Percentiles rank a stretch among this genome's conserved stretches.
These are phyloP conservation scores for Galaxias olidus DNA, from an alignment of 2,797 vertebrate species.

Conservation along the genomic window DNA sequence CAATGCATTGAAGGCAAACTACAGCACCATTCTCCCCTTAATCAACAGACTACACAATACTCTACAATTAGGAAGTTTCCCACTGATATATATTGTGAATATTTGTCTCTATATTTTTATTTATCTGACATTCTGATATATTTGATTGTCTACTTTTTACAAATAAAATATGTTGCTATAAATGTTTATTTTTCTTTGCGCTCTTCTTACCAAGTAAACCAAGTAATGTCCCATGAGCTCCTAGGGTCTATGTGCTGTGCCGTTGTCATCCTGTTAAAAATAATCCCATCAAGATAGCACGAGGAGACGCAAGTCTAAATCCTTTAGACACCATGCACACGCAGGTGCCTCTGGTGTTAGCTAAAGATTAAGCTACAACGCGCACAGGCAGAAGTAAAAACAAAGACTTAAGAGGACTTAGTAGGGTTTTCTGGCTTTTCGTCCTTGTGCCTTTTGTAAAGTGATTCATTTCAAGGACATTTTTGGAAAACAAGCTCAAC, in stretches of 20 bases:
- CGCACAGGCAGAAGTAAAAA: conserved; percentile 12
- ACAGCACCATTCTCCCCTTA: not conserved
- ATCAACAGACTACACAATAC: not conserved
- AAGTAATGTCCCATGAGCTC: too few species aligned
- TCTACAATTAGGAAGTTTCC: not conserved
- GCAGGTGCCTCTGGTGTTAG: conserved; percentile 29
- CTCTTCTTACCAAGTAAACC: not conserved
- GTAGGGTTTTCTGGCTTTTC: conserved; percentile 20
- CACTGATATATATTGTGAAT: not conserved
- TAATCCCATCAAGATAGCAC: not conserved
- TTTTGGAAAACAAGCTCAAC: too few species aligned
- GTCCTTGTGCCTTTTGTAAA: conserved; percentile 22
- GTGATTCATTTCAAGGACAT: conserved; percentile 28
- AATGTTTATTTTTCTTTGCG: not conserved
- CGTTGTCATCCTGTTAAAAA: not conserved
- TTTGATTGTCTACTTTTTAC: conserved; percentile 15
- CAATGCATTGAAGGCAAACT: not conserved
- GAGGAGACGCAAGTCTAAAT: conserved; percentile 1
- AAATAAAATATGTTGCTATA: conserved; percentile 21
- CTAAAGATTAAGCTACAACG: conserved; percentile 27
- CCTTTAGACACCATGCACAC: not conserved
- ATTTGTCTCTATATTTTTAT: not conserved
- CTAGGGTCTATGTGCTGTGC: too few species aligned
- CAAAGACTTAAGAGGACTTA: conserved; percentile 25
- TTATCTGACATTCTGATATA: conserved; percentile 6